Evolutionary conservation across 53 echinoderm and acorn worm genomes (phyloP), one percentile per base, ranked within the genome.

Genomic region (Crossaster papposus): DNA sequence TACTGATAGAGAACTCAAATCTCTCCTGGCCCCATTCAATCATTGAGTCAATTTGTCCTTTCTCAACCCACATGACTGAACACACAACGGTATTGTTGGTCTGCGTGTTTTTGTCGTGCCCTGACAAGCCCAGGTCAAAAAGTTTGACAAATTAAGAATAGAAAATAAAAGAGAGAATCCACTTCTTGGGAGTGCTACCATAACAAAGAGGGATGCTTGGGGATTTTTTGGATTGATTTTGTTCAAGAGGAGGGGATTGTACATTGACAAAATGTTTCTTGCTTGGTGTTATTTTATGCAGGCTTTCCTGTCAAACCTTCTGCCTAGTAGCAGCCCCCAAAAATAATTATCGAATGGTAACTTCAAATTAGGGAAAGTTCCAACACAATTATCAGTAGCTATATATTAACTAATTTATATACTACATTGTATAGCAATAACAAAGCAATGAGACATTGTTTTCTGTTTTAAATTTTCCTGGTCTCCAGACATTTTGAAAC

Each of bases 51-150:
- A 36, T 70, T 83, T 83, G 70, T 35, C 8, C 37, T 50, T 83
- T 23, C 58, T 7, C 65, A n/a, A n/a, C 83, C 70, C 70, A 70
- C 83, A 70, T 51, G 68, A 36, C 14, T 64, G 37, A 32, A 81
- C 64, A 38, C 65, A 44, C 50, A 38, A 30, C 83, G 3, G 26
- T 51, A 70, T 83, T 83, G 83, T 83, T 83, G 33, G 70, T 64
- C n/a, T 44, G 83, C 65, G 83, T 65, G 83, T 83, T 79, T 83
- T 30, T 65, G 83, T 83, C 83, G 37, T 83, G 83, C 83, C 83
- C 68, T 70, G 83, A 83, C 83, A 83, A 70, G 65, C 50, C 68
- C 83, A 83, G 83, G 83, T 83, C 68, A 83, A 83, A 83, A 83
- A 7, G 0, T 70, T 64, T 83, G 83, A 83, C 83, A 83, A 70